Conservation (phyloP, 2,113 vertebrate species). For the Amazona guildingii region DNA sequence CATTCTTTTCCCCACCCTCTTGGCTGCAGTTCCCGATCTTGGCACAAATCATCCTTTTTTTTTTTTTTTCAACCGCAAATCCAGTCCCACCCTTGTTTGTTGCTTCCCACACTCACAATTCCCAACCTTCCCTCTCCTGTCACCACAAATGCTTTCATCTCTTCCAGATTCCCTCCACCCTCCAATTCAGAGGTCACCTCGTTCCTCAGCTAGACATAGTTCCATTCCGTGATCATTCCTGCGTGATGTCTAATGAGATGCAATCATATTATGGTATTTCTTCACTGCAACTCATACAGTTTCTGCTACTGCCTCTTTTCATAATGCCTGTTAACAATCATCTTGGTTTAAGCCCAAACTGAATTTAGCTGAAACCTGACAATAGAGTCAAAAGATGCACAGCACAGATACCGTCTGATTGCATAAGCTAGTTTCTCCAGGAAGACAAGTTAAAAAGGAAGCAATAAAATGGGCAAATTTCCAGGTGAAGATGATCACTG, state of each 20-base stretch:
- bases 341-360: neutral
- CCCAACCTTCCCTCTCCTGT: neutral
- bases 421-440: neutral
- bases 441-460: neutral
- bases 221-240: neutral
- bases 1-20: constrained; percentile 31
- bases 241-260: neutral
- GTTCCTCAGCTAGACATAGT: neutral
- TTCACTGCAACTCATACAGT: neutral
- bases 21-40: constrained; percentile 32
- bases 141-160: constrained; percentile 18
- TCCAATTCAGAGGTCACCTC: neutral
- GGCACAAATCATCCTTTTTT: neutral
- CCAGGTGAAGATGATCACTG: neutral
- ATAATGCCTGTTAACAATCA: neutral
- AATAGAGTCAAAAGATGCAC: neutral
- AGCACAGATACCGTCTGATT: neutral
- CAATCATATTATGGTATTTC: neutral
- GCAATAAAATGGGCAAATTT: neutral
- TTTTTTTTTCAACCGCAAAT: neutral
- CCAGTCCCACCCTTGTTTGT: constrained; percentile 25
- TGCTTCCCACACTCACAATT: constrained; percentile 39
- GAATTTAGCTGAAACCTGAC: constrained; percentile 26
- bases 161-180: neutral
- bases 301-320: constrained; percentile 3